Evolutionary conservation across 2,888 invertebrate genomes (phyloP).

Genomic region (Gisinianus flammeolus): DNA sequence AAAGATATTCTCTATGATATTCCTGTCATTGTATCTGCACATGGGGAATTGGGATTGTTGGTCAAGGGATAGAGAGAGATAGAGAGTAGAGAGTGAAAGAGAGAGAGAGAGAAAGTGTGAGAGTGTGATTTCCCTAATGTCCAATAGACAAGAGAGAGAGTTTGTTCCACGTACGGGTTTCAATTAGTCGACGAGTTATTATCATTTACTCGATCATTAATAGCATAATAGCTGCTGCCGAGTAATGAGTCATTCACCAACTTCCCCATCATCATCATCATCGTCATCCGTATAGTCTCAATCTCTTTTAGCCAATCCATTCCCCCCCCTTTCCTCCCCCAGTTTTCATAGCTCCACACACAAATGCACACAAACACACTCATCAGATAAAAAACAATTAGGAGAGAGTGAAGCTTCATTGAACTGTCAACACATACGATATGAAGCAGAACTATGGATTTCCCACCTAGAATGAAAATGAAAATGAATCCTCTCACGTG

Average conservation of each 20-base stretch:
- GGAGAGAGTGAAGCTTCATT: too few species aligned
- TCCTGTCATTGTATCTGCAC: too few species aligned
- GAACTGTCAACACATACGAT: too few species aligned
- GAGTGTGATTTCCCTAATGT: neutral
- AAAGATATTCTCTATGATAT: too few species aligned
- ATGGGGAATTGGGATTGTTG: neutral
- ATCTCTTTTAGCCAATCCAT: neutral
- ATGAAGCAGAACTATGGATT: too few species aligned
- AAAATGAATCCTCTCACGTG: too few species aligned
- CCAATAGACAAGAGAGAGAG: neutral
- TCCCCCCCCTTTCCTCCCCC: neutral
- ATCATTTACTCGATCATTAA: conserved; percentile 19
- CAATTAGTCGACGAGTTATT: conserved; percentile 14
- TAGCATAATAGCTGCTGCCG: conserved; percentile 15
- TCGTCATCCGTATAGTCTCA: neutral
- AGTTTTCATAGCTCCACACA: too few species aligned
- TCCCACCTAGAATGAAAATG: too few species aligned
- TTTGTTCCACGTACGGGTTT: neutral
- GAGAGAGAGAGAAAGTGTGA: neutral
- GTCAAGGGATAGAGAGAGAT: neutral
- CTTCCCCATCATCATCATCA: neutral
- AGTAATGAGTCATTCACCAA: neutral
- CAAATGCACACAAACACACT: too few species aligned
- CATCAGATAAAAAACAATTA: too few species aligned
- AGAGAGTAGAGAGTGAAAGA: neutral